These are phyloP conservation scores for Cerastis rubricosa DNA, from an alignment of 2,888 invertebrate genomes.

Conservation along the genomic window DNA sequence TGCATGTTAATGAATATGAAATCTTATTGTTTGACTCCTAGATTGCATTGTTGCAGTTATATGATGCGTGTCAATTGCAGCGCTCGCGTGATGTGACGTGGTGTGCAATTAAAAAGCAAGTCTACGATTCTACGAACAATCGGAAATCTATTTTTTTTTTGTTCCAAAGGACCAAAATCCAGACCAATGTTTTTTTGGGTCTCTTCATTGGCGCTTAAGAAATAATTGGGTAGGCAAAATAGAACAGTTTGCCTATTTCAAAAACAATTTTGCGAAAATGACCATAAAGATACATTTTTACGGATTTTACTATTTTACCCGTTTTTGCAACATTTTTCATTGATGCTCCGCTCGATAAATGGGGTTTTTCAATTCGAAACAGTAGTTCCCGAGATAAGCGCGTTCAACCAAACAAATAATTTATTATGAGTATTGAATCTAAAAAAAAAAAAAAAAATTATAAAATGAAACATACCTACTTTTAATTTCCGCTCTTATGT, in stretches of 20 bases:
- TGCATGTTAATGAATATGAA: slow-evolving; percentile 41
- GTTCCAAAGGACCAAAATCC: background rate
- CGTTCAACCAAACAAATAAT: too few relatives aligned
- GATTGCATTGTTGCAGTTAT: slow-evolving; percentile 51
- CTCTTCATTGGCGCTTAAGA: background rate
- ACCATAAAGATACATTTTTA: too few relatives aligned
- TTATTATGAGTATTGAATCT: too few relatives aligned
- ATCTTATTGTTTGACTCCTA: slow-evolving; percentile 51
- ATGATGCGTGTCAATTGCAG: slow-evolving; percentile 16
- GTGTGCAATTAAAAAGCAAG: slow-evolving; percentile 42
- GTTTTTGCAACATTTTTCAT: too few relatives aligned
- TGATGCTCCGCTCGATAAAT: too few relatives aligned
- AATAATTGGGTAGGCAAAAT: too few relatives aligned
- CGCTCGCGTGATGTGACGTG: slow-evolving; percentile 59
- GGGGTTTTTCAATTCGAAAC: too few relatives aligned
- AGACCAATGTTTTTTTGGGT: background rate
- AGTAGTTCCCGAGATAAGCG: too few relatives aligned
- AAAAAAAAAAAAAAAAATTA: too few relatives aligned
- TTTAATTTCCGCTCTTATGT: background rate
- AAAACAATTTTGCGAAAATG: too few relatives aligned
- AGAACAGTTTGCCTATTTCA: too few relatives aligned
- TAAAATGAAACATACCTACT: background rate
- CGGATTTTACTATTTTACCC: too few relatives aligned
- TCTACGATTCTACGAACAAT: slow-evolving; percentile 8
- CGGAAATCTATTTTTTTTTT: slow-evolving; percentile 3